Base-by-base conservation (phyloP, 2,888 invertebrate species). In the Holacanthella duospinosa region DNA sequence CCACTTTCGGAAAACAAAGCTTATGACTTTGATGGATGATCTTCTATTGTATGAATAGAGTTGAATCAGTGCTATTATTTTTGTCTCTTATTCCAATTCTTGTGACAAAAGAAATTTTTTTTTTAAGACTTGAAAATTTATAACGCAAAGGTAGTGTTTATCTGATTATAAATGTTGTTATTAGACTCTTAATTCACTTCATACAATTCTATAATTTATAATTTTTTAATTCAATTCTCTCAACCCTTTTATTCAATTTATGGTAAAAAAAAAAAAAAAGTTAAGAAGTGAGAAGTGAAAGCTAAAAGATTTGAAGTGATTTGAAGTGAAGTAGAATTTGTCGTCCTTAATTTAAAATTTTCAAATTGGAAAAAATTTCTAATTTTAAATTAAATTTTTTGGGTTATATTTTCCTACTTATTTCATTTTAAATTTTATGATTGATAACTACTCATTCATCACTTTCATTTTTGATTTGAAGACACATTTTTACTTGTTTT, bases 21-120 rank as follows among this genome's bases (percentile, higher is more conserved):
- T 36, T 36, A 16, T 62, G 68, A 68, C 68, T 68, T 68, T 68
- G 68, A 68, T 68, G 57, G 68, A 68, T 68, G 65, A 63, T 63
- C 55, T 64, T 64, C 63, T 66, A 64, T 61, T 60, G 43, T 43
- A 54, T 65, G 62, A 56, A 62, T 55, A 59, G 61, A 61, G 62
- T 63, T 64, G 36, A 36, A 36, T 16, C 36, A 36, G 65, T 58
- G 54, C 29, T 36, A 36, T 36, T 36, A 36, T 36, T 36, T 36
- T 36, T 36, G 36, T 36, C 36, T 36, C 36, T 16, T 12, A 12
- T 36, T 36, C 36, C 6, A 36, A 36, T 36, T 36, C 16, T 36
- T 12, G 36, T 36, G 16, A 36, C 36, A 36, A 36, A 36, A 36
- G 36, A 36, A 36, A n/a, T n/a, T n/a, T n/a, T n/a, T n/a, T n/a